Conservation (phyloP, 2,797 vertebrate species). For the Neosalanx taihuensis region DNA sequence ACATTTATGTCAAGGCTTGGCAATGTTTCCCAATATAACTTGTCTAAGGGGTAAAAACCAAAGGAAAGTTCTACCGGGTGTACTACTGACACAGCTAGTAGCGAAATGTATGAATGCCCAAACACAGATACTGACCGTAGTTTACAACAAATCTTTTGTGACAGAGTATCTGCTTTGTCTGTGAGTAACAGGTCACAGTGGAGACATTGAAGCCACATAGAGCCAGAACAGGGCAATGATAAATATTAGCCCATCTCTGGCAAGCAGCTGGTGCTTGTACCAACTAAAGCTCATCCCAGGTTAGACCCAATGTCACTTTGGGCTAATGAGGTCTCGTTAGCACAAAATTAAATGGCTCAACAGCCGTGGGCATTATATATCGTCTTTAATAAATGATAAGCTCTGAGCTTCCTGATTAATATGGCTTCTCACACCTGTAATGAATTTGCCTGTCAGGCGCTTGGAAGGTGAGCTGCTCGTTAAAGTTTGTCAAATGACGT, state of each 20-base stretch:
- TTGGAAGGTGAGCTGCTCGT: slow-evolving; percentile 50
- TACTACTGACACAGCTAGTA: slow-evolving; percentile 8
- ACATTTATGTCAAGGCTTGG: too few species aligned
- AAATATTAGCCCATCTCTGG: slow-evolving; percentile 23
- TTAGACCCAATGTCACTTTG: slow-evolving; percentile 45
- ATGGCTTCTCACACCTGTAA: slow-evolving; percentile 40
- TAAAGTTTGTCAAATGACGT: slow-evolving; percentile 53
- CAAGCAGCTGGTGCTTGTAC: slow-evolving; percentile 35
- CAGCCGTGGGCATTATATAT: slow-evolving; percentile 54
- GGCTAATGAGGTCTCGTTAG: slow-evolving; percentile 46
- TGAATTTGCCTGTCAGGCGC: slow-evolving; percentile 51
- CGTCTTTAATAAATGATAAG: slow-evolving; percentile 54
- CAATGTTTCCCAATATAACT: neutral
- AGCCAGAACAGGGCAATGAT: slow-evolving; percentile 27
- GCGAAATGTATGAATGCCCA: slow-evolving; percentile 12
- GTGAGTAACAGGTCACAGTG: neutral
- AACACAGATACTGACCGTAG: neutral
- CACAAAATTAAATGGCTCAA: slow-evolving; percentile 47
- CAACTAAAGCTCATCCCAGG: slow-evolving; percentile 22
- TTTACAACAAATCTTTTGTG: too few species aligned
- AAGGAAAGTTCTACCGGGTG: slow-evolving; percentile 21
- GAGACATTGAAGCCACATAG: neutral
- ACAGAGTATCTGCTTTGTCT: too few species aligned
- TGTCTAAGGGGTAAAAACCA: slow-evolving; percentile 26
- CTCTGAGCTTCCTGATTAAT: slow-evolving; percentile 27